Evolutionary conservation across 2,797 vertebrate species (phyloP).

Genomic region (Neoniphon sammara): DNA sequence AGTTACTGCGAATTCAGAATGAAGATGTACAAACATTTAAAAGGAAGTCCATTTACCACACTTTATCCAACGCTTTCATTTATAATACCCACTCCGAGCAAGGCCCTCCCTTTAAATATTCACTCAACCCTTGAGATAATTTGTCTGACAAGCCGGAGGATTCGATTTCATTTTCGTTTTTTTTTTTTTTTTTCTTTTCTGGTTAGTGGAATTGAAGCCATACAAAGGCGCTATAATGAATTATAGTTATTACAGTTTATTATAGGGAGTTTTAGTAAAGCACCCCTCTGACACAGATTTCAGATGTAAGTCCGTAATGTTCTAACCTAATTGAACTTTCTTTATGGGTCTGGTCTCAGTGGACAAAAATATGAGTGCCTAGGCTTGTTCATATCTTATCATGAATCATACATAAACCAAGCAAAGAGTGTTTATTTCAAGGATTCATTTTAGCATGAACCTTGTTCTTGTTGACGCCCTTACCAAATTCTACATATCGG

Average conservation of each 20-base stretch:
- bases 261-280: constrained; percentile 14
- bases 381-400: constrained; percentile 2
- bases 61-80: constrained; percentile 34
- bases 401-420: neutral
- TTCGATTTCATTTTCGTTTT: constrained; percentile 11
- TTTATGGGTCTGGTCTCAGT: neutral
- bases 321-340: constrained; percentile 11
- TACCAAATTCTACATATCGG: constrained; percentile 5
- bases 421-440: neutral
- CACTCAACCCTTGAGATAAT: constrained; percentile 19
- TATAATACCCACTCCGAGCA: neutral
- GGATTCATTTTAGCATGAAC: neutral
- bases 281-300: constrained; percentile 18
- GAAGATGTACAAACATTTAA: constrained; percentile 31
- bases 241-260: constrained; percentile 3
- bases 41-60: constrained; percentile 25
- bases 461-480: constrained; percentile 1
- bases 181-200: constrained; percentile 7
- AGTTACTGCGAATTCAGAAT: constrained; percentile 7
- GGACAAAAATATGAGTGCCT: neutral
- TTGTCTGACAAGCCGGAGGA: constrained; percentile 21
- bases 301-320: constrained; percentile 1
- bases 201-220: constrained; percentile 11
- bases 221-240: constrained; percentile 4
- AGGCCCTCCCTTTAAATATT: constrained; percentile 38